These are phyloP conservation scores for Lordiphosa collinella DNA, from an alignment of 1,140 invertebrate species.

Conservation along the genomic window DNA sequence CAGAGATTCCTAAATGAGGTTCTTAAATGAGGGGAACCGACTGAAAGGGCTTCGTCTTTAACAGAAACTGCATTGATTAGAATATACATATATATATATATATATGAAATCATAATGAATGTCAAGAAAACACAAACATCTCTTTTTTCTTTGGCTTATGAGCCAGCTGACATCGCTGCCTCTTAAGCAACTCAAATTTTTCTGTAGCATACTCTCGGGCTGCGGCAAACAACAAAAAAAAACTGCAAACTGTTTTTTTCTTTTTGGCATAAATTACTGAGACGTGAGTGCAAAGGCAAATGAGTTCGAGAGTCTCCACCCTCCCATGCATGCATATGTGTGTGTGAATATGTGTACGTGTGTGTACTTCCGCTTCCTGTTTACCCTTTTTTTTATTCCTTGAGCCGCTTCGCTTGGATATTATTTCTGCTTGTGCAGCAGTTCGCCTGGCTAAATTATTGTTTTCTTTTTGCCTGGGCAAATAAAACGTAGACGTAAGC, in stretches of 20 bases:
- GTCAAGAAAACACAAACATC: too few species aligned
- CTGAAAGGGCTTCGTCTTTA: too few species aligned
- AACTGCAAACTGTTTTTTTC: conserved; percentile 1
- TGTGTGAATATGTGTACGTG: conserved; percentile 18
- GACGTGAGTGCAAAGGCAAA: conserved; percentile 73
- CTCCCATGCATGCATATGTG: conserved; percentile 7
- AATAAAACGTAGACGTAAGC: conserved; percentile 65
- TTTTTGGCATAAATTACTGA: conserved; percentile 66
- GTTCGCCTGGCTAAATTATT: conserved; percentile 55
- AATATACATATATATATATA: too few species aligned
- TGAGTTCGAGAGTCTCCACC: conserved; percentile 34
- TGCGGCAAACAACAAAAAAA: not conserved
- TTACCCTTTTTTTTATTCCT: conserved; percentile 45
- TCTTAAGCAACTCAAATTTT: too few species aligned
- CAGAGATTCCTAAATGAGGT: too few species aligned
- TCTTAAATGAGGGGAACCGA: too few species aligned
- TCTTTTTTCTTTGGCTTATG: not conserved
- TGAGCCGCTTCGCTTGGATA: conserved; percentile 26
- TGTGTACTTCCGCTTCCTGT: conserved; percentile 63
- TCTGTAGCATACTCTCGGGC: too few species aligned
- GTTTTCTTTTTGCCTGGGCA: conserved; percentile 66
- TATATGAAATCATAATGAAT: too few species aligned
- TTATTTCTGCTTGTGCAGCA: conserved; percentile 41
- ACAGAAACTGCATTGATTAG: too few species aligned
- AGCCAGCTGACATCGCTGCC: too few species aligned